These are phyloP conservation scores for Tor tambroides DNA, from an alignment of 2,113 vertebrate species.

Conservation along the genomic window DNA sequence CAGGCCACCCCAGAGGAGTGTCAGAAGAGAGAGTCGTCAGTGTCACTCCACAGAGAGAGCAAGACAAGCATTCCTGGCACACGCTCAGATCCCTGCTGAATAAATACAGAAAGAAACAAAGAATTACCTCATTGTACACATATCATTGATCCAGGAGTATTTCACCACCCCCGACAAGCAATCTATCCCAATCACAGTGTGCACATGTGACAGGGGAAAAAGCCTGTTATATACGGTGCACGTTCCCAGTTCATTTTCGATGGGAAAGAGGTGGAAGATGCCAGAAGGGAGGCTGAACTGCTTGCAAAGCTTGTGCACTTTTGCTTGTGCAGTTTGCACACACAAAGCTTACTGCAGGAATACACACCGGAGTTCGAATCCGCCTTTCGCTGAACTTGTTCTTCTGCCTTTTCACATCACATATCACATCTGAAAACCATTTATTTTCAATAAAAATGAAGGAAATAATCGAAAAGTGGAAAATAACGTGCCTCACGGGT, in stretches of 20 bases:
- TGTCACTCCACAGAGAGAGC: conserved; percentile 31
- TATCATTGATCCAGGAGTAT: conserved; percentile 35
- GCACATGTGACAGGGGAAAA: neutral
- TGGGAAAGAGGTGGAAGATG: neutral
- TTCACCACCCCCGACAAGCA: neutral
- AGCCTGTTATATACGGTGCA: conserved; percentile 1
- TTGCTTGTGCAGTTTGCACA: neutral
- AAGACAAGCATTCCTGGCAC: neutral
- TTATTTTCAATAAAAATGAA: too few relatives aligned
- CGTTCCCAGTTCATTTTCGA: neutral
- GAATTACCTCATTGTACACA: conserved; percentile 8
- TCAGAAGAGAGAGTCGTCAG: conserved; percentile 32
- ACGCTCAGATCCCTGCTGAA: neutral
- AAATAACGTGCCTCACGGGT: too few relatives aligned
- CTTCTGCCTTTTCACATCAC: too few relatives aligned
- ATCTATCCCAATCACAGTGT: conserved; percentile 19
- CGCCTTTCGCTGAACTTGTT: too few relatives aligned
- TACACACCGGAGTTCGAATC: too few relatives aligned
- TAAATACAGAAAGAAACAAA: conserved; percentile 24
- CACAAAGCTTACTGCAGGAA: neutral
- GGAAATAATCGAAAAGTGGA: too few relatives aligned
- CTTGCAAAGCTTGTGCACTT: neutral
- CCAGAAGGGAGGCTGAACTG: neutral
- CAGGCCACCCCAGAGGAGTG: neutral
- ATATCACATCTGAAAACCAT: too few relatives aligned